Conservation (phyloP, 2,113 vertebrate species). For the Acinonyx jubatus region DNA sequence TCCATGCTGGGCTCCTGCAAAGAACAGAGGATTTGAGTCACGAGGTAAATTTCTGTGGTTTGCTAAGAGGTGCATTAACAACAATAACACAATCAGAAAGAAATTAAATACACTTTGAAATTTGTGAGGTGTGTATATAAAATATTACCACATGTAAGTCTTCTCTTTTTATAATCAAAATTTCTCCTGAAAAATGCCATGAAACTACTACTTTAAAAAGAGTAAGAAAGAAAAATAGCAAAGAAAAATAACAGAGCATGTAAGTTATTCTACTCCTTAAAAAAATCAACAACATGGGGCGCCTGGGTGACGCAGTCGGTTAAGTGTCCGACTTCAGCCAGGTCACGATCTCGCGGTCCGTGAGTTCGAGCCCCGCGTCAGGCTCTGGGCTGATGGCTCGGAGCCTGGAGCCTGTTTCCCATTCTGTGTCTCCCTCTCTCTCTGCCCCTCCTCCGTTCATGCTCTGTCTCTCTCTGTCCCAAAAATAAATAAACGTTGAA, state of each 20-base stretch:
- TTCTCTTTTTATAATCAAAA: constrained; percentile 21
- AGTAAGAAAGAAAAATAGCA: constrained; percentile 9
- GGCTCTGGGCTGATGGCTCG: too few relatives aligned
- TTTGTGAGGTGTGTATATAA: constrained; percentile 8
- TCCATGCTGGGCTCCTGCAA: background rate
- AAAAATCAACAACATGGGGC: background rate
- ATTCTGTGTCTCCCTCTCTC: too few relatives aligned
- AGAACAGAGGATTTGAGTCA: constrained; percentile 31
- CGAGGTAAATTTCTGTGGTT: background rate
- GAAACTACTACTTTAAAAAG: constrained; percentile 20
- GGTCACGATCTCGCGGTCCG: too few relatives aligned
- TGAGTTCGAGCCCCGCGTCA: too few relatives aligned
- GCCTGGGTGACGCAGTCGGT: too few relatives aligned
- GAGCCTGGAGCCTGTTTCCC: too few relatives aligned
- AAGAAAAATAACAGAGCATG: background rate
- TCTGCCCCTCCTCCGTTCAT: too few relatives aligned
- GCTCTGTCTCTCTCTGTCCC: too few relatives aligned
- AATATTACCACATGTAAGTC: background rate
- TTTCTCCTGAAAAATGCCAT: constrained; percentile 18
- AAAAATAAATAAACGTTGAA: too few relatives aligned
- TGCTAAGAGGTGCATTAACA: background rate
- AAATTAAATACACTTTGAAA: constrained; percentile 6
- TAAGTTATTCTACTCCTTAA: background rate
- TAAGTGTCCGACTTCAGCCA: too few relatives aligned
- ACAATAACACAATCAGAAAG: constrained; percentile 16